These are phyloP conservation scores for Umimayanthus chanpuru DNA, from an alignment of 92 coral and sea anemone genomes.

Conservation along the genomic window DNA sequence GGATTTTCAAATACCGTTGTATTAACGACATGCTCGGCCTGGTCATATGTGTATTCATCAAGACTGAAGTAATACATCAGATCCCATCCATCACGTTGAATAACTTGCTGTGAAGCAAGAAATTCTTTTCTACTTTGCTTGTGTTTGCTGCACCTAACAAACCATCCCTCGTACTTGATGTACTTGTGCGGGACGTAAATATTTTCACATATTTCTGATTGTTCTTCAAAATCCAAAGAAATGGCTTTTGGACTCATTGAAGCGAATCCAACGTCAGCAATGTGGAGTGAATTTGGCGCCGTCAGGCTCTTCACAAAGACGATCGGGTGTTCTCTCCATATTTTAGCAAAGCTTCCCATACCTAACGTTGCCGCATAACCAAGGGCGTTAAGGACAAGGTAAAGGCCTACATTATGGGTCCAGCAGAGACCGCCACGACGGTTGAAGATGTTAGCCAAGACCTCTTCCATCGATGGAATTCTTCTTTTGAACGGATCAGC, in stretches of 20 bases:
- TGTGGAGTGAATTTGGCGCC: background rate
- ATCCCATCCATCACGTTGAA: background rate
- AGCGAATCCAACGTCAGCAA: background rate
- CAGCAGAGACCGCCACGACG: background rate
- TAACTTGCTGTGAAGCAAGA: no score
- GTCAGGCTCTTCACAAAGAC: background rate
- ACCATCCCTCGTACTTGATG: conserved; percentile 10
- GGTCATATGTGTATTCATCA: background rate
- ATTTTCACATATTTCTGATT: background rate
- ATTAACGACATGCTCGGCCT: background rate
- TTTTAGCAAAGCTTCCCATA: background rate
- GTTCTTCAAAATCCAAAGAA: background rate
- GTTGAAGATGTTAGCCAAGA: background rate
- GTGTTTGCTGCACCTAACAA: background rate
- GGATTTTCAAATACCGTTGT: background rate
- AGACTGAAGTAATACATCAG: background rate
- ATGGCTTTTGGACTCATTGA: background rate
- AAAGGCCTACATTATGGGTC: background rate
- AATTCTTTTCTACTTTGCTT: background rate
- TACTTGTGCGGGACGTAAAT: background rate
- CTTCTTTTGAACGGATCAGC: background rate
- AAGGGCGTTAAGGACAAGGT: background rate
- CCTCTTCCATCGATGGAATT: background rate
- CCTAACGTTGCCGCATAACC: background rate
- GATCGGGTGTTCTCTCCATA: background rate